Evolutionary conservation across 1,140 invertebrate species (phyloP), one percentile per base, ranked within the genome.

Genomic region (Drosophila varians): DNA sequence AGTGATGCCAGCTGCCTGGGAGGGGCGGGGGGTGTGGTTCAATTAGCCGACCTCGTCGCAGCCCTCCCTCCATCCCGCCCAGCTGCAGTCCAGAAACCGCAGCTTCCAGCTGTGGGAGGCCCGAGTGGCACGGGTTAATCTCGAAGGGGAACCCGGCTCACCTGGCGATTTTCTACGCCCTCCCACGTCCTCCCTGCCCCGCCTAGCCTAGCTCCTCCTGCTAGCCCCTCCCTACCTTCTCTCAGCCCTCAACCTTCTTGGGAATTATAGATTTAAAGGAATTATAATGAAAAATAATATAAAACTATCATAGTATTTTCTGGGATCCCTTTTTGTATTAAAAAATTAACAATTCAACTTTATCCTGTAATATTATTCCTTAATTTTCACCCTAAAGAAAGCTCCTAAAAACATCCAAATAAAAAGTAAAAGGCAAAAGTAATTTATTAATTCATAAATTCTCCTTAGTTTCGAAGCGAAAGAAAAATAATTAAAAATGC

Each of bases 31-130:
- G 77, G 72, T 64, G 76, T 80, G 76, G 64, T 74, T 64, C 76
- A 78, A 78, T 78, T 80, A 78, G 69, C 47, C 56, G 43, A 43
- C 46, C 57, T 61, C 56, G 25, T 19, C 26, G 54, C 54, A n/a
- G n/a, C 18, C 45, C 25, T 18, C 45, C 54, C 23, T 1, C 14
- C 4, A 0, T 7, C 9, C 12, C 14, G 11, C 9, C 12, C 36
- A 38, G 51, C 65, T 54, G 42, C 48, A 58, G 54, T 31, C 28
- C 26, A 49, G n/a, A 19, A 46, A 21, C 38, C 21, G 18, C 49
- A 74, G 51, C 51, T 55, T 69, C 51, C 65, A 55, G 51, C 64
- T 56, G 61, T 43, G 62, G 62, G 58, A 49, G 62, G 58, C 14
- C 34, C 19, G 21, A 16, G 14, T 66, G 60, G 62, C 60, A 51